Evolutionary conservation across 1,140 invertebrate species (phyloP).

Genomic region (Artemia franciscana): DNA sequence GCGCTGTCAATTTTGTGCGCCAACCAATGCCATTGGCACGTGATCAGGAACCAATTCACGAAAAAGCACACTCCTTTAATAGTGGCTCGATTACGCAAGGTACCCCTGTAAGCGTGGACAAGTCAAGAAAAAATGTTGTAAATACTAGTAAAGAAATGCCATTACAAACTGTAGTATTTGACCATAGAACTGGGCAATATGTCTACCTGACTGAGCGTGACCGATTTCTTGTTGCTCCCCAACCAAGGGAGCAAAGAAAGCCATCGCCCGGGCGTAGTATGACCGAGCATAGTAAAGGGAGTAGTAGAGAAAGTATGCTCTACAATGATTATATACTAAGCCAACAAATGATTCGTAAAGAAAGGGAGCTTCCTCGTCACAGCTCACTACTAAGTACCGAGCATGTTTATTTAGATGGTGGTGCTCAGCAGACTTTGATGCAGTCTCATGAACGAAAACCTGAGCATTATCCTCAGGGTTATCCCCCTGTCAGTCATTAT

Average conservation of each 20-base stretch:
- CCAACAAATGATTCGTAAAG: neutral
- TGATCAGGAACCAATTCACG: neutral
- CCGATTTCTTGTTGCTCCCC: neutral
- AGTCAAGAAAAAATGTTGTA: neutral
- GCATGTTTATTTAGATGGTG: slow-evolving; percentile 5
- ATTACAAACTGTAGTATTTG: neutral
- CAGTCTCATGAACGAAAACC: neutral
- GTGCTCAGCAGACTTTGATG: neutral
- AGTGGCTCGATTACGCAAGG: slow-evolving; percentile 16
- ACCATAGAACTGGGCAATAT: neutral
- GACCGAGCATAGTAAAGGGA: neutral
- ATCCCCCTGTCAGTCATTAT: neutral
- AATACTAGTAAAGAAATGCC: neutral
- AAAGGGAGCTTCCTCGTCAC: neutral
- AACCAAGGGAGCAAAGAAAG: neutral
- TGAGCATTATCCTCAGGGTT: neutral
- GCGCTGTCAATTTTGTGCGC: neutral
- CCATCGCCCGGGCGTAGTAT: neutral
- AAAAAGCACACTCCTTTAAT: slow-evolving; percentile 50
- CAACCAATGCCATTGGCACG: slow-evolving; percentile 1
- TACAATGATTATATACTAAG: neutral
- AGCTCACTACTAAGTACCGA: slow-evolving; percentile 8
- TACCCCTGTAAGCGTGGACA: slow-evolving; percentile 11
- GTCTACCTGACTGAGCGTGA: neutral
- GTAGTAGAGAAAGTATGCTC: neutral